These are phyloP conservation scores for Calliopum simillimum DNA, from an alignment of 2,888 invertebrate species.

Conservation along the genomic window DNA sequence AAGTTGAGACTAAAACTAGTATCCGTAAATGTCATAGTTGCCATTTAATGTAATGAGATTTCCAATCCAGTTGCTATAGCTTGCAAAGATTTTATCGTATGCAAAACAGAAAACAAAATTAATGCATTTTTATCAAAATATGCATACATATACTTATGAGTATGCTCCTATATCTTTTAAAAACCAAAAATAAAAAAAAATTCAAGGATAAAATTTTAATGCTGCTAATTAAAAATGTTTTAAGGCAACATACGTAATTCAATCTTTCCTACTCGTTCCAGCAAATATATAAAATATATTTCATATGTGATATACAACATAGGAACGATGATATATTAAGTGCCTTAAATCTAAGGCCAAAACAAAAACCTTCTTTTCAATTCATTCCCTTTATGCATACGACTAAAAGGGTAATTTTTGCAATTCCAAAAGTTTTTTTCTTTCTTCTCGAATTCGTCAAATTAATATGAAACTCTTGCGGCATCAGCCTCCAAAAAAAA, in stretches of 20 bases:
- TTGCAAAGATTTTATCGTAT: too few relatives aligned
- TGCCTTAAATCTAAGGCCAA: constrained; percentile 19
- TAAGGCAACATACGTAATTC: constrained; percentile 7
- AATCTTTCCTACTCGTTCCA: background rate
- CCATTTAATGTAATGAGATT: too few relatives aligned
- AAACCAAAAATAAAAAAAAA: constrained; percentile 16
- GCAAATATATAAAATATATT: background rate
- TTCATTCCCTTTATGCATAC: background rate
- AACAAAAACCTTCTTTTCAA: background rate
- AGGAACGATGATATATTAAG: constrained; percentile 20
- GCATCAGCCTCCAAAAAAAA: constrained; percentile 33
- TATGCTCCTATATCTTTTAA: too few relatives aligned
- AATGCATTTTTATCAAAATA: too few relatives aligned
- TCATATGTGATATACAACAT: constrained; percentile 17
- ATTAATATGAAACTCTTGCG: background rate
- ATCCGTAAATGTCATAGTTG: too few relatives aligned
- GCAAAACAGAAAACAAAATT: too few relatives aligned
- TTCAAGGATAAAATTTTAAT: constrained; percentile 38
- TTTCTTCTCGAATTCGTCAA: background rate
- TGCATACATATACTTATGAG: too few relatives aligned
- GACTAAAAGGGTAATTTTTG: background rate
- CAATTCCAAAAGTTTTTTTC: constrained; percentile 3
- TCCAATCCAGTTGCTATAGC: too few relatives aligned
- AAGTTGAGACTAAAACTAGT: too few relatives aligned
- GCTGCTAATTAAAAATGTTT: constrained; percentile 35